Evolutionary conservation across 2,113 vertebrate species (phyloP).

Genomic region (Neomonachus schauinslandi): DNA sequence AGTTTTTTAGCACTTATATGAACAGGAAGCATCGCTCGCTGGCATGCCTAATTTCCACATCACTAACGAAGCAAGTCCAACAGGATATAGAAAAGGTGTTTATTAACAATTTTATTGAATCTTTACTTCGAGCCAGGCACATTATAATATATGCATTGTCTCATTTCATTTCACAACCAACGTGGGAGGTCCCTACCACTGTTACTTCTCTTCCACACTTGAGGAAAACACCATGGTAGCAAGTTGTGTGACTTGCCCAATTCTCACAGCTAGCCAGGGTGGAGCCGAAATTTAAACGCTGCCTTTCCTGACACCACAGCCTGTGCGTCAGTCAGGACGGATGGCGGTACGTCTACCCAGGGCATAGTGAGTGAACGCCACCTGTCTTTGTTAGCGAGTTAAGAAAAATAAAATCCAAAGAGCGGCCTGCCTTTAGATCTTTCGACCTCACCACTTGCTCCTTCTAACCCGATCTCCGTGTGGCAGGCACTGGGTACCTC

Average conservation of each 20-base stretch:
- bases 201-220: background rate
- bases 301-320: background rate
- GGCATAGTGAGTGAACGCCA: no score
- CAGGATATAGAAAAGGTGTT: background rate
- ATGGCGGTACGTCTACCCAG: fast-evolving
- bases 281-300: background rate
- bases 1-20: background rate
- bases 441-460: background rate
- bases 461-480: background rate
- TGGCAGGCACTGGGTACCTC: slow-evolving; percentile 93
- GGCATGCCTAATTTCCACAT: background rate
- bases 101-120: background rate
- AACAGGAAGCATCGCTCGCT: background rate
- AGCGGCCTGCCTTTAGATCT: background rate
- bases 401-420: background rate
- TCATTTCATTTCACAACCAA: background rate
- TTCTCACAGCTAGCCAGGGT: background rate
- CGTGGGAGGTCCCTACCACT: no score
- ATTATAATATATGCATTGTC: no score
- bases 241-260: background rate
- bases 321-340: fast-evolving
- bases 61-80: background rate
- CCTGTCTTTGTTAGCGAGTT: background rate
- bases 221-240: background rate
- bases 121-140: background rate